Evolutionary conservation across 2,113 vertebrate species (phyloP).

Genomic region (Gambusia holbrooki): DNA sequence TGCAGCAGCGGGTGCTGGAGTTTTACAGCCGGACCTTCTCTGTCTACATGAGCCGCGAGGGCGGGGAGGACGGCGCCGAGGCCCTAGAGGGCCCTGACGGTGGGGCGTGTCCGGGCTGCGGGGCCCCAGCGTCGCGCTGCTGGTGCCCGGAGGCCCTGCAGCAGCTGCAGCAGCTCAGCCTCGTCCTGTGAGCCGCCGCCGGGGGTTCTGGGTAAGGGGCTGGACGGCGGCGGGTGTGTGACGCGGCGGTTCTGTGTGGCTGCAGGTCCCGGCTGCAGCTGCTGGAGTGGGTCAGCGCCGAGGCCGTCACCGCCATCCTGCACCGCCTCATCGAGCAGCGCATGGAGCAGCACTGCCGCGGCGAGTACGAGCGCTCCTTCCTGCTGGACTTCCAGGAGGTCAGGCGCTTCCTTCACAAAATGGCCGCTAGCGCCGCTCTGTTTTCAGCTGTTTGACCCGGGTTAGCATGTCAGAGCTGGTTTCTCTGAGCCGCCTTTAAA

Average conservation of each 20-base stretch:
- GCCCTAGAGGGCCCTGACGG: conserved; percentile 30
- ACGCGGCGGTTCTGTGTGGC: not conserved
- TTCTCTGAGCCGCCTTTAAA: no score
- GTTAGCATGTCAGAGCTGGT: no score
- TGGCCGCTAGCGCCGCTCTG: no score
- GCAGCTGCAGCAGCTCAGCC: conserved; percentile 88
- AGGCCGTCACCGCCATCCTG: conserved; percentile 91
- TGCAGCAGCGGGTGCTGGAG: conserved; percentile 88
- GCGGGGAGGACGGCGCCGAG: conserved; percentile 55
- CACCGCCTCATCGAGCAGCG: conserved; percentile 92
- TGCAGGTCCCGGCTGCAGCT: conserved; percentile 86
- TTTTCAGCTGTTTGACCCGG: no score
- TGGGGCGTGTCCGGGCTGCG: conserved; percentile 84
- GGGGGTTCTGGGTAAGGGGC: no score
- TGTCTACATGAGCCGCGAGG: conserved; percentile 88
- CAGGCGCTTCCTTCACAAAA: not conserved
- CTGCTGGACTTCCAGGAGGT: conserved; percentile 93
- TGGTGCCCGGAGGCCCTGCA: conserved; percentile 91
- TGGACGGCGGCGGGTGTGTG: no score
- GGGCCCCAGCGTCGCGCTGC: conserved; percentile 78
- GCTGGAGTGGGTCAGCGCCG: conserved; percentile 92
- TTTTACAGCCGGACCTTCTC: conserved; percentile 93
- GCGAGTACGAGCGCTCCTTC: conserved; percentile 94
- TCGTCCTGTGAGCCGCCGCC: conserved; percentile 84
- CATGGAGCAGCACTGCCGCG: conserved; percentile 92